Base-by-base conservation (phyloP, 2,113 vertebrate species). In the Vanacampus margaritifer region DNA sequence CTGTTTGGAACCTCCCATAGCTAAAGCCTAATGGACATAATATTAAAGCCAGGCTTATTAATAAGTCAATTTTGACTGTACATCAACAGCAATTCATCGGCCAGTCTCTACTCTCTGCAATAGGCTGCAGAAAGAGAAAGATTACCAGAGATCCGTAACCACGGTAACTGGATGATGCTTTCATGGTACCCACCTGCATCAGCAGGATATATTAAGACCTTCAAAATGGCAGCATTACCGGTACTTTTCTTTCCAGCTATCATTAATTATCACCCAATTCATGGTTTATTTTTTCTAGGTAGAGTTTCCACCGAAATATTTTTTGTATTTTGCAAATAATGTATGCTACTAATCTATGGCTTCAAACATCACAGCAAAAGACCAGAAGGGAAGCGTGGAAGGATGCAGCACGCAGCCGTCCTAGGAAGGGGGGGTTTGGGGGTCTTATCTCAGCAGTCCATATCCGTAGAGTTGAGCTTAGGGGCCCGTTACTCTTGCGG, bases 91-190 rank as follows among this genome's bases (percentile, higher is more conserved):
- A 26, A 26, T 54, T 54, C 65, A 63, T 50, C 43, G 43, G 37
- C 56, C 28, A 32, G 48, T 56, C 36, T 39, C 14, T 64, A 14
- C 28, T 64, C 63, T 54, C 50, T 43, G 19, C 9, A 58, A 48
- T 60, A 26, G 37, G 64, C 36, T 1, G 5, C 26, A 36, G 37
- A 79, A 53, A 37, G 10, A 61, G 17, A 36, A 23, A 45, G 63
- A 13, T 19, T 65, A 17, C 32, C 28, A 64, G 45, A 48, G 61
- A 67, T 62, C 37, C 65, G 79, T 81, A 72, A 71, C 83, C 78
- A 74, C 26, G 72, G 79, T 76, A 86, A 86, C 86, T 58, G 75
- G 73, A 64, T 74, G 64, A 79, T 76, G 58, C 86, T 88, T 82
- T 71, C 68, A 36, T 78, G 73, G 68, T 72, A 79, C 43, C 68